Evolutionary conservation across 2,113 vertebrate genomes (phyloP).

Genomic region (Melospiza melodia): DNA sequence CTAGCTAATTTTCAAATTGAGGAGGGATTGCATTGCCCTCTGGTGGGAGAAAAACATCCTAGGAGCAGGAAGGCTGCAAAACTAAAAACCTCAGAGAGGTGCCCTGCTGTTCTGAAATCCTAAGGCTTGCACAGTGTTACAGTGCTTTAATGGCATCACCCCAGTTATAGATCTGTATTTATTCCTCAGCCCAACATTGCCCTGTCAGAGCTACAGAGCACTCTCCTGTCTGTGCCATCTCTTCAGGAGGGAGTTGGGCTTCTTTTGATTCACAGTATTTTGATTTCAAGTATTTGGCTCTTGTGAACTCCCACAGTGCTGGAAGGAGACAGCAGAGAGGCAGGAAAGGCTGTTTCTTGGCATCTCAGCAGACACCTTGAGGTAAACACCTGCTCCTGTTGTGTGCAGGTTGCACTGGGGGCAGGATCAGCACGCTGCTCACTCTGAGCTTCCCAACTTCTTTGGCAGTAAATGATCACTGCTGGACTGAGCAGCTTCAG

Average conservation of each 20-base stretch:
- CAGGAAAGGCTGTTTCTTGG: background rate
- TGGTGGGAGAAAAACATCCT: constrained; percentile 49
- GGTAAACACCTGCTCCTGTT: background rate
- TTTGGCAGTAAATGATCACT: background rate
- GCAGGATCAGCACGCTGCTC: background rate
- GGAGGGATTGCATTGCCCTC: constrained; percentile 60
- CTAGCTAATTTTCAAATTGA: background rate
- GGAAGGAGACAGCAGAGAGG: background rate
- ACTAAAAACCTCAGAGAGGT: background rate
- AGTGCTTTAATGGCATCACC: background rate
- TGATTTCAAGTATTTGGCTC: background rate
- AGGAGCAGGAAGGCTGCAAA: background rate
- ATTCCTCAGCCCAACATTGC: background rate
- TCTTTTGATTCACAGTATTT: background rate
- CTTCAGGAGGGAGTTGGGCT: constrained; percentile 3
- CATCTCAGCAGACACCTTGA: background rate
- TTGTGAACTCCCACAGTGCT: background rate
- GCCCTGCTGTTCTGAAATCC: background rate
- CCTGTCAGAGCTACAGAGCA: background rate
- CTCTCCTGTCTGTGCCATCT: background rate
- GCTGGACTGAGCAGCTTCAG: background rate
- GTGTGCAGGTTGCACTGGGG: background rate
- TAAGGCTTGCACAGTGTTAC: background rate
- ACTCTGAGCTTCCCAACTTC: background rate
- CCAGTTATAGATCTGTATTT: background rate